Percentiles rank a stretch among this genome's conserved stretches.
Evolutionary conservation across 2,113 vertebrate species (phyloP).

Genomic region (Isichthys henryi): DNA sequence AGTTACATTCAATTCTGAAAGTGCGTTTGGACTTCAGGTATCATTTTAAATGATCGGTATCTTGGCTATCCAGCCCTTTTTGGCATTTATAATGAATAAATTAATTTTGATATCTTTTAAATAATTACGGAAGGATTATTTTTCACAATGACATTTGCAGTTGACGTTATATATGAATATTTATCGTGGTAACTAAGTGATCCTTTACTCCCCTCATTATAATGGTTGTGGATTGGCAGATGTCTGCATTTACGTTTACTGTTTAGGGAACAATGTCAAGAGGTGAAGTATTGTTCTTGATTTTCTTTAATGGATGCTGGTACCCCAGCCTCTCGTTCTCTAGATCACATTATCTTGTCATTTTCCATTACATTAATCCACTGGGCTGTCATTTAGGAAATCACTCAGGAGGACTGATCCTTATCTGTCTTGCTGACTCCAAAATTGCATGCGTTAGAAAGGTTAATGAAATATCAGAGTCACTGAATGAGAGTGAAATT

Average conservation of each 20-base stretch:
- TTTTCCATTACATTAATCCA: conserved; percentile 21
- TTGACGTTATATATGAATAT: neutral
- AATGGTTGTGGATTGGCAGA: neutral
- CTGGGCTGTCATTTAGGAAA: conserved; percentile 7
- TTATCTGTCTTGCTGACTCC: conserved; percentile 14
- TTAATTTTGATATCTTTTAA: neutral
- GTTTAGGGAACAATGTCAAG: neutral
- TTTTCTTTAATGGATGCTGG: conserved; percentile 9
- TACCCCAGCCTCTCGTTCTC: neutral
- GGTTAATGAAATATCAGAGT: conserved; percentile 19
- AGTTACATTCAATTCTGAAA: neutral
- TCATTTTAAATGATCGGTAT: neutral
- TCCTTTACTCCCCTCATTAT: neutral
- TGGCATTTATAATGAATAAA: neutral
- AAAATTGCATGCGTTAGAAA: conserved; percentile 12
- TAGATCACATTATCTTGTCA: conserved; percentile 15
- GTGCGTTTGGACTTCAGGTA: neutral
- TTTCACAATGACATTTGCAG: neutral
- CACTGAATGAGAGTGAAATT: neutral
- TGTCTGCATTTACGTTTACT: neutral
- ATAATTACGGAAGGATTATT: neutral
- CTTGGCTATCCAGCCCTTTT: neutral
- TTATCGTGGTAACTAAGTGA: neutral
- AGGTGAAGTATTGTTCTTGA: conserved; percentile 11
- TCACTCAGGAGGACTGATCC: conserved; percentile 1